Base-by-base conservation (phyloP, 2,888 invertebrate species). In the Synergus japonicus region DNA sequence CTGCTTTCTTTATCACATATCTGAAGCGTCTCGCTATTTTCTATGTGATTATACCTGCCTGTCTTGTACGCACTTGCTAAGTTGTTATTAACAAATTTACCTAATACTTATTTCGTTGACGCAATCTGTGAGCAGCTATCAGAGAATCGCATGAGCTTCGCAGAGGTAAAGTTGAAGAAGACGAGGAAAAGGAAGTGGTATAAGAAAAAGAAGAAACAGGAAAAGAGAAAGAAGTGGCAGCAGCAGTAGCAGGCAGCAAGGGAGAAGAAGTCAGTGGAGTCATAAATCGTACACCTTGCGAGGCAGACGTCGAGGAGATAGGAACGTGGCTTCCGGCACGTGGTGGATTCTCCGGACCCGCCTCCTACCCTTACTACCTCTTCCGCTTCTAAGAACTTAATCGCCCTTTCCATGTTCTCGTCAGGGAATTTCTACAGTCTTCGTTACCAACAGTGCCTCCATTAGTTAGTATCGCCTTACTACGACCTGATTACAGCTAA, bases 201-300 rank as follows among this genome's bases (percentile, higher is more conserved):
- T n/a, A 54, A 54, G 54, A 54, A n/a, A 54, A 54, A 54, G n/a
- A 54, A 54, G 54, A 54, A n/a, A 9, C n/a, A 54, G 54, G n/a
- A n/a, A 54, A 54, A 54, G n/a, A n/a, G 81, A 80, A 78, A 54
- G n/a, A 54, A 54, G 54, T 9, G n/a, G n/a, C 9, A n/a, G 54
- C 54, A 54, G 54, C 79, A 83, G 83, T 78, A 83, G 80, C 82
- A 81, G 80, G 46, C 83, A 80, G 81, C 76, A 80, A 43, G 78
- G 79, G 83, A 85, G 86, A 86, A 88, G 86, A 87, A 88, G 87
- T 87, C 86, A 84, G 83, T 78, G 83, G 86, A 87, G 90, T 87
- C 86, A 89, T 90, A 91, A 91, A 90, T 91, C 89, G 88, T 87
- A 86, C 85, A 88, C 87, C 87, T 89, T 87, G 89, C 85, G 85